Conservation (phyloP, 2,888 invertebrate species). For the Drosophila melanosoma region DNA sequence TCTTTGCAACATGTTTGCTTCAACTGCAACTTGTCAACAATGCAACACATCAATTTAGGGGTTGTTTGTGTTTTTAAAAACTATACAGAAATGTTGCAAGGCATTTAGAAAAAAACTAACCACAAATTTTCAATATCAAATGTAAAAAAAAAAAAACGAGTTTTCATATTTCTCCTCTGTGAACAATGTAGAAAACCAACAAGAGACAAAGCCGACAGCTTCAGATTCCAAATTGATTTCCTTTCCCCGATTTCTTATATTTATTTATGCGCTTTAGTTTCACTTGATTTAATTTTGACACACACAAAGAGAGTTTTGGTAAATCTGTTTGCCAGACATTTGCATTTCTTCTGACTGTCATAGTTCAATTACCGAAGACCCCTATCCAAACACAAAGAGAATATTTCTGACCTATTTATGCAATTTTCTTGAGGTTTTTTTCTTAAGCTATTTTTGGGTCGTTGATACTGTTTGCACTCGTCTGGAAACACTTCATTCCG, state of each 20-base stretch:
- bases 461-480: slow-evolving; percentile 45
- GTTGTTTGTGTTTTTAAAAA: slow-evolving; percentile 39
- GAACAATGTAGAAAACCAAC: slow-evolving; percentile 61
- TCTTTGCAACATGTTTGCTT: slow-evolving; percentile 29
- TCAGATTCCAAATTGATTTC: slow-evolving; percentile 29
- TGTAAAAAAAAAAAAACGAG: slow-evolving; percentile 42
- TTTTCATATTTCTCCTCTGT: slow-evolving; percentile 31
- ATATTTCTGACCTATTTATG: slow-evolving; percentile 70
- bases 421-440: slow-evolving; percentile 42
- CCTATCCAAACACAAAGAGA: slow-evolving; percentile 1
- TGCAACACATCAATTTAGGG: slow-evolving; percentile 31
- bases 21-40: slow-evolving; percentile 8
- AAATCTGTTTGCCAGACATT: slow-evolving; percentile 62
- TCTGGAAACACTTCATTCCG: slow-evolving; percentile 75
- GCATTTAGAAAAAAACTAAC: slow-evolving; percentile 34
- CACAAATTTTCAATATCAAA: slow-evolving; percentile 49
- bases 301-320: slow-evolving; percentile 25
- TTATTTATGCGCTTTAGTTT: slow-evolving; percentile 73
- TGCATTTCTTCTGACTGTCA: slow-evolving; percentile 57
- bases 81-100: slow-evolving; percentile 1
- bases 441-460: slow-evolving; percentile 14
- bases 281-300: slow-evolving; percentile 78
- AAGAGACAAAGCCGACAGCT: slow-evolving; percentile 45
- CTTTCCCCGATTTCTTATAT: slow-evolving; percentile 49
- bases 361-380: slow-evolving; percentile 1